Percentiles rank a stretch among this genome's conserved stretches.
These are phyloP conservation scores for Eunapius fragilis DNA, from an alignment of 37 sponge, comb jelly and placozoan species.

Conservation along the genomic window DNA sequence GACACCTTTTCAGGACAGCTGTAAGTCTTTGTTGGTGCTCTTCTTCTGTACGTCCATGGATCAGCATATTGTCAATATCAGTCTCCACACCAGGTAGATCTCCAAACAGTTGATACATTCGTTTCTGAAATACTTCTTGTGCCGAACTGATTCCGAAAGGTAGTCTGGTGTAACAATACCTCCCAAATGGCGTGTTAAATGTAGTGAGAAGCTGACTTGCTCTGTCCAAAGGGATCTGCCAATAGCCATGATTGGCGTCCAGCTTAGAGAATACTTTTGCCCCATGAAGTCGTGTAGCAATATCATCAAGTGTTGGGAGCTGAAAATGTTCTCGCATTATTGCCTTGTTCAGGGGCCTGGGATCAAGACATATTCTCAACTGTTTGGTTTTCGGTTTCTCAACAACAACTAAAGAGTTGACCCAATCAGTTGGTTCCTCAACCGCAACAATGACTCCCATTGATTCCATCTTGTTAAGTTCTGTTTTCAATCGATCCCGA, in stretches of 20 bases:
- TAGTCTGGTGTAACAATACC: slow-evolving; percentile 16
- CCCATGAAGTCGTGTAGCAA: slow-evolving; percentile 16
- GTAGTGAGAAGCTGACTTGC: slow-evolving; percentile 42
- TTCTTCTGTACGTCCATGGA: neutral
- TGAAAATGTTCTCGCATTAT: slow-evolving; percentile 12
- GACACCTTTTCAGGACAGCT: neutral
- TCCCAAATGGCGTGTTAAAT: slow-evolving; percentile 52
- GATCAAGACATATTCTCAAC: slow-evolving; percentile 43
- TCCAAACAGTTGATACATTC: slow-evolving; percentile 32
- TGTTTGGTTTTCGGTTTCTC: neutral
- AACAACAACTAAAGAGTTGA: slow-evolving; percentile 18
- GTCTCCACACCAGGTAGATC: slow-evolving; percentile 32
- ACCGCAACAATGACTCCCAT: slow-evolving; percentile 15
- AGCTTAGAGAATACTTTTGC: slow-evolving; percentile 44
- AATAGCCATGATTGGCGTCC: slow-evolving; percentile 33
- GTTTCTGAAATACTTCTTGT: no score
- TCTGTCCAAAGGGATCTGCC: no score
- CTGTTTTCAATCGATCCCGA: slow-evolving; percentile 11
- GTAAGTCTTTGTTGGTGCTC: neutral
- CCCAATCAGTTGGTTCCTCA: slow-evolving; percentile 43
- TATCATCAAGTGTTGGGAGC: slow-evolving; percentile 43
- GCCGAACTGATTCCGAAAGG: slow-evolving; percentile 60
- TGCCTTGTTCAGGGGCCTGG: slow-evolving; percentile 38
- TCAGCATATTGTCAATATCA: slow-evolving; percentile 30
- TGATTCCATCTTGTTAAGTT: no score